Percentiles rank a stretch among this genome's conserved stretches.
phyloP scores from a whole-genome alignment of 2,888 invertebrate genomes.

The Conus canariensis region DNA sequence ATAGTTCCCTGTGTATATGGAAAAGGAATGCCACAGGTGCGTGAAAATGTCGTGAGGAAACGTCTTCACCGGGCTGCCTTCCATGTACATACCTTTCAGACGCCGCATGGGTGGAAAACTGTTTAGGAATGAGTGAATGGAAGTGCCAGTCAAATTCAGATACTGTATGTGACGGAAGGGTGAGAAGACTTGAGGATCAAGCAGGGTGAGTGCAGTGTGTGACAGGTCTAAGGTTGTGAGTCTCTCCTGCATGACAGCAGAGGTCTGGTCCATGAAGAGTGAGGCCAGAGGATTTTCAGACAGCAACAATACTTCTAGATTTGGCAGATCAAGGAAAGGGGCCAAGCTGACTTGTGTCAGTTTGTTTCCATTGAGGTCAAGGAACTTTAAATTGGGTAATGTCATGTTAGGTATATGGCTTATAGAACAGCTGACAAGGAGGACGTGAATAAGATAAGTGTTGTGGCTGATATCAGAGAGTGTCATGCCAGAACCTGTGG shows the following conservation, averaged over 20 bases:
- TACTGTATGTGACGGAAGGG: not conserved
- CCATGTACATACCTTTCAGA: not conserved
- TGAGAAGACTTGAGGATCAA: not conserved
- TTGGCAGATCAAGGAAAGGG: not conserved
- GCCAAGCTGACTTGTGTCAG: not conserved
- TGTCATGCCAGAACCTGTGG: constrained; percentile 13
- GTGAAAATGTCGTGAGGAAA: not conserved
- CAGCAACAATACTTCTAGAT: not conserved
- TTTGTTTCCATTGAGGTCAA: not conserved
- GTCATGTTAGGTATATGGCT: not conserved
- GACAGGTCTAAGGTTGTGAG: not conserved
- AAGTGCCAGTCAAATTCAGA: not conserved
- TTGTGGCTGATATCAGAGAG: not conserved
- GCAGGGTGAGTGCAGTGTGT: not conserved
- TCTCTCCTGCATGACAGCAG: not conserved
- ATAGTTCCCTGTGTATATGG: not conserved
- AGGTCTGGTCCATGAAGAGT: not conserved
- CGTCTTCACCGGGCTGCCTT: not conserved
- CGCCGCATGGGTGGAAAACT: not conserved
- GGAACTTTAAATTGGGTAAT: not conserved
- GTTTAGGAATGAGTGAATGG: not conserved
- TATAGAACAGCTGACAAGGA: not conserved
- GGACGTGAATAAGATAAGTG: not conserved
- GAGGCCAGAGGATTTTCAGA: not conserved
- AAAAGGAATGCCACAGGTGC: not conserved